These are phyloP conservation scores for Brachypodius melanocephalos DNA, from an alignment of 2,113 vertebrate species.

Conservation along the genomic window DNA sequence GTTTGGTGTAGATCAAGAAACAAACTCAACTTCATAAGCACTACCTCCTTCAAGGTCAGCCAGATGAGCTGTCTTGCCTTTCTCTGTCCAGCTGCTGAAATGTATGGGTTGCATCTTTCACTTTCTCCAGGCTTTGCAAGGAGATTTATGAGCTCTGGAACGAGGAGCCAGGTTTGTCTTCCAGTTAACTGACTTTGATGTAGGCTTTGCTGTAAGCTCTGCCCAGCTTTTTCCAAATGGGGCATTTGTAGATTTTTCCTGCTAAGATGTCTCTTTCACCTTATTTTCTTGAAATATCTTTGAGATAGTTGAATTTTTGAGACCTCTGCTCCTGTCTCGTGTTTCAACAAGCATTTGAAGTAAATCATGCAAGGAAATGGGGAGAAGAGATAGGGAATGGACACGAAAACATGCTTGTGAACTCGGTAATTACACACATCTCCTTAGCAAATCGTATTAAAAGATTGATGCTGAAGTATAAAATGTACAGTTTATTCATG, in stretches of 20 bases:
- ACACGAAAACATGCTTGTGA: neutral
- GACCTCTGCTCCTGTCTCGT: neutral
- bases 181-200: neutral
- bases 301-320: neutral
- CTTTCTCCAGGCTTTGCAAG: neutral
- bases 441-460: neutral
- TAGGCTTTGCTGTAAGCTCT: neutral
- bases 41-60: neutral
- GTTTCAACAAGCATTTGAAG: neutral
- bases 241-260: neutral
- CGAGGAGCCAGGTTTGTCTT: neutral
- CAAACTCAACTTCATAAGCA: neutral
- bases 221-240: neutral
- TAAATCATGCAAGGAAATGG: neutral
- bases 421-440: neutral
- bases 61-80: neutral
- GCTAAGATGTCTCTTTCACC: neutral
- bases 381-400: neutral
- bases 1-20: neutral
- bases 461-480: neutral
- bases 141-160: neutral
- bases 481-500: neutral
- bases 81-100: neutral
- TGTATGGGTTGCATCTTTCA: rapidly evolving
- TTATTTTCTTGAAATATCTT: neutral